Percentiles rank a stretch among this genome's conserved stretches.
phyloP scores from a whole-genome alignment of 2,888 invertebrate species.

The Phasia obesa region DNA sequence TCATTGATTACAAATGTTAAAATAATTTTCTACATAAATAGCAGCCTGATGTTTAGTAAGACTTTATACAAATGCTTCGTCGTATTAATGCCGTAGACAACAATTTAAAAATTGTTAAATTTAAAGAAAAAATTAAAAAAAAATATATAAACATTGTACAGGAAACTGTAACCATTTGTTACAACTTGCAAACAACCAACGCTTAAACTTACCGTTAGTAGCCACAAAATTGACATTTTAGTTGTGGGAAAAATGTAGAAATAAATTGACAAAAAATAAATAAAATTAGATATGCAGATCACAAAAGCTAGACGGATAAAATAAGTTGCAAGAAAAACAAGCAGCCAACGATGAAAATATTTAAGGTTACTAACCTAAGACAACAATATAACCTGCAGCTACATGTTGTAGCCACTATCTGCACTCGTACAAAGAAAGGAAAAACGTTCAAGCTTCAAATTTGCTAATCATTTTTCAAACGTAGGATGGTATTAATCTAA shows the following conservation, averaged over 20 bases:
- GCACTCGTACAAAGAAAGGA: background rate
- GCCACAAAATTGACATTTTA: constrained; percentile 55
- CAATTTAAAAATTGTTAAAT: background rate
- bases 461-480: background rate
- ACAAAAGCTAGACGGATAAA: background rate
- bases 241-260: constrained; percentile 2
- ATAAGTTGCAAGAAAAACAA: constrained; percentile 11
- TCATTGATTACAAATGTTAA: constrained; percentile 68
- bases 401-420: background rate
- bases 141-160: constrained; percentile 21
- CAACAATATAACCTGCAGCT: too few relatives aligned
- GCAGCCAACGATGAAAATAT: constrained; percentile 21
- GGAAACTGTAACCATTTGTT: constrained; percentile 48
- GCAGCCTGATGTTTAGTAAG: background rate
- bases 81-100: background rate
- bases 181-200: constrained; percentile 51
- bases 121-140: background rate
- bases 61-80: constrained; percentile 1
- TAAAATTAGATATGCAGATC: constrained; percentile 30
- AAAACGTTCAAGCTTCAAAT: background rate
- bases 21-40: constrained; percentile 40
- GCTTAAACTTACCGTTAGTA: constrained; percentile 47
- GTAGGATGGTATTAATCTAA: background rate
- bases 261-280: background rate
- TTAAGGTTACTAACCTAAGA: constrained; percentile 18